Conservation (phyloP, 2,888 invertebrate genomes). For the Rhamphomyia laevipes region DNA sequence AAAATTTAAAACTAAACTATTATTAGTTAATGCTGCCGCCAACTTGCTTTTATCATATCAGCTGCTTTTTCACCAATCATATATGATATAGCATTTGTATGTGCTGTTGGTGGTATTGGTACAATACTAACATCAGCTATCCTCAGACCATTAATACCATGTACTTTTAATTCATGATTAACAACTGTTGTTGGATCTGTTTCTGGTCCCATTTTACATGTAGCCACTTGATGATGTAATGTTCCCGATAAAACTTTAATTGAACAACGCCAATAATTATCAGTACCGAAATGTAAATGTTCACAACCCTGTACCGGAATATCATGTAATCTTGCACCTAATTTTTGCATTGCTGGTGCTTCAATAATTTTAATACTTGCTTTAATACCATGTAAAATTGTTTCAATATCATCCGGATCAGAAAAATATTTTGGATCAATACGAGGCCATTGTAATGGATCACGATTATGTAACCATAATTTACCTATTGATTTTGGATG, state of each 20-base stretch:
- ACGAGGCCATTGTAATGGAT: slow-evolving; percentile 47
- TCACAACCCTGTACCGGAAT: slow-evolving; percentile 44
- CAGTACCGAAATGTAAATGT: slow-evolving; percentile 40
- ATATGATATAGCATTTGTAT: slow-evolving; percentile 55
- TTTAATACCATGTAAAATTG: slow-evolving; percentile 48
- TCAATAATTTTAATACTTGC: slow-evolving; percentile 45
- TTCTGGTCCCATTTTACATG: slow-evolving; percentile 59
- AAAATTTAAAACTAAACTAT: no score
- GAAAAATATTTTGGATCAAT: slow-evolving; percentile 49
- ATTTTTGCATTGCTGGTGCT: slow-evolving; percentile 47
- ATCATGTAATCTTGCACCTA: slow-evolving; percentile 43
- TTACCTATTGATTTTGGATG: slow-evolving; percentile 63
- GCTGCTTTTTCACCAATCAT: slow-evolving; percentile 63
- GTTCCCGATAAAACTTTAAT: slow-evolving; percentile 47
- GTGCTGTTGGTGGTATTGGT: slow-evolving; percentile 51
- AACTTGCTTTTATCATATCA: slow-evolving; percentile 48
- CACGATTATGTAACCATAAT: slow-evolving; percentile 50
- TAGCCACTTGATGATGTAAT: slow-evolving; percentile 53
- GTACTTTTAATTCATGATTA: slow-evolving; percentile 48
- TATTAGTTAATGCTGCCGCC: no score
- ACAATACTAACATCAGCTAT: slow-evolving; percentile 59
- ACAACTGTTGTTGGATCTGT: slow-evolving; percentile 52
- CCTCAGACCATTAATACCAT: slow-evolving; percentile 47
- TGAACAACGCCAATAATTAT: slow-evolving; percentile 61
- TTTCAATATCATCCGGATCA: slow-evolving; percentile 38